phyloP scores from a whole-genome alignment of 1,140 invertebrate species.

The Lordiphosa collinella region DNA sequence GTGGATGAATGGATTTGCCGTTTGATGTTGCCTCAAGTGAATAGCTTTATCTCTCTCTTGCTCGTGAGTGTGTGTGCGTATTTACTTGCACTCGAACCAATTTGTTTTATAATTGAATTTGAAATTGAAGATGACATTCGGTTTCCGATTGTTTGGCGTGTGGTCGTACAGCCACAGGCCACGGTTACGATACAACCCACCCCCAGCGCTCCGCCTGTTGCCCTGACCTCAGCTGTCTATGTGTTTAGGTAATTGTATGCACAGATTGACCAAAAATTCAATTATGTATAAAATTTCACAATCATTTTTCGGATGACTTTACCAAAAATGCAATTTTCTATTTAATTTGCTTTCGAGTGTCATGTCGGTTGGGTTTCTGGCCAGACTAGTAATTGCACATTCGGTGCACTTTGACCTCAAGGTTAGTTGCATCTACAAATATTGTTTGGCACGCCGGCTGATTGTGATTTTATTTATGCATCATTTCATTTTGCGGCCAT shows the following conservation, averaged over 20 bases:
- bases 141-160: constrained; percentile 73
- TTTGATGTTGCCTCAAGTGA: constrained; percentile 61
- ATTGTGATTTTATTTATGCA: constrained; percentile 62
- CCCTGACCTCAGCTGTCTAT: constrained; percentile 62
- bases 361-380: constrained; percentile 51
- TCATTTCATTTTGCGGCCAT: constrained; percentile 74
- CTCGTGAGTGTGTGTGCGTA: constrained; percentile 21
- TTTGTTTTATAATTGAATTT: constrained; percentile 80
- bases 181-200: constrained; percentile 9
- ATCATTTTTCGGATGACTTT: constrained; percentile 62
- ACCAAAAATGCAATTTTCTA: constrained; percentile 72
- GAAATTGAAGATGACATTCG: constrained; percentile 79
- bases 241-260: constrained; percentile 59
- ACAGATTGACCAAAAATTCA: constrained; percentile 73
- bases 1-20: constrained; percentile 73
- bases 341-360: constrained; percentile 77
- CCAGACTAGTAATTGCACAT: constrained; percentile 21
- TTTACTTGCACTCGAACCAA: constrained; percentile 75
- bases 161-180: constrained; percentile 65
- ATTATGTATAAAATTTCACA: constrained; percentile 79
- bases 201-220: not conserved
- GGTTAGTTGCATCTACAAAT: constrained; percentile 54
- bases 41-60: not conserved
- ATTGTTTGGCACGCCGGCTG: constrained; percentile 42
- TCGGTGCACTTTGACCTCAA: constrained; percentile 60